A percentile compares a stretch with the other conserved stretches of the same genome.
These are phyloP conservation scores for Steatocranus sp. DNA, from an alignment of 2,797 vertebrate genomes.

Conservation along the genomic window DNA sequence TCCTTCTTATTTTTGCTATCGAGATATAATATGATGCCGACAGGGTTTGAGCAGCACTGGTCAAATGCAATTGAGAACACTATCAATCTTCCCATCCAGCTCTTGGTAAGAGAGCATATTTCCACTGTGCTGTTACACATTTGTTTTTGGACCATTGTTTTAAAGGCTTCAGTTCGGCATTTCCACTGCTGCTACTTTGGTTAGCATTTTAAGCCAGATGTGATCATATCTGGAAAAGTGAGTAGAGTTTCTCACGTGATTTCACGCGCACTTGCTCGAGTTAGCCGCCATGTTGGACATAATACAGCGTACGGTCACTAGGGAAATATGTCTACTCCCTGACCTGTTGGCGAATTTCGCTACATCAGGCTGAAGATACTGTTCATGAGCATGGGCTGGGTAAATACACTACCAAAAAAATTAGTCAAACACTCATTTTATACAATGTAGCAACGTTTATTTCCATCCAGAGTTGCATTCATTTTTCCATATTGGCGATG, in stretches of 20 bases:
- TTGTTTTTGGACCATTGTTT: neutral
- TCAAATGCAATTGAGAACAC: neutral
- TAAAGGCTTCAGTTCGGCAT: neutral
- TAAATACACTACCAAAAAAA: neutral
- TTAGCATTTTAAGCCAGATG: neutral
- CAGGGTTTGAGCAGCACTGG: neutral
- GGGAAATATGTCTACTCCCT: neutral
- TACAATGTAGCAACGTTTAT: neutral
- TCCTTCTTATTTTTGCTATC: neutral
- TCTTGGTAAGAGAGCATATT: neutral
- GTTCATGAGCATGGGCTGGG: neutral
- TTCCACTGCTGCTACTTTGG: neutral
- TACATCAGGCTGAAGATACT: neutral
- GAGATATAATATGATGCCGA: neutral
- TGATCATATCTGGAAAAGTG: neutral
- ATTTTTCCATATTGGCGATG: neutral
- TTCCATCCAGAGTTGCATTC: neutral
- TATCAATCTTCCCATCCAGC: neutral
- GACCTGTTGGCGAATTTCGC: neutral
- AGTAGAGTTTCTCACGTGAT: neutral
- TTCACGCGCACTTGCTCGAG: neutral
- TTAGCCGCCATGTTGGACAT: neutral
- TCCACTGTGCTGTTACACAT: neutral
- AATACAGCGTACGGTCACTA: neutral
- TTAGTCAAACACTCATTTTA: neutral